Evolutionary conservation across 2,797 vertebrate genomes (phyloP).

Genomic region (Platyrinchus mystaceus): DNA sequence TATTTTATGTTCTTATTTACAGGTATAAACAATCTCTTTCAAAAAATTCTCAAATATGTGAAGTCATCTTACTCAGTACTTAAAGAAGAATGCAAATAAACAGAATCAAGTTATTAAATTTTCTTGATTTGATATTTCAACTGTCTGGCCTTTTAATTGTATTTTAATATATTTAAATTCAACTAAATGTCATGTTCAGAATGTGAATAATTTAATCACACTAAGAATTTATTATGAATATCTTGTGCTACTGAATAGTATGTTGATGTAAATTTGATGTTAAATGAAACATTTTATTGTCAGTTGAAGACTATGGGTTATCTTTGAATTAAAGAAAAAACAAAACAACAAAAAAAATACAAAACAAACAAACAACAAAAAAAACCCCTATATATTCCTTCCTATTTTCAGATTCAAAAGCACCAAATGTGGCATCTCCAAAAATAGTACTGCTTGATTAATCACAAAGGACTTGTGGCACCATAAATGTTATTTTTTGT

Average conservation of each 20-base stretch:
- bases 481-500: constrained; percentile 66
- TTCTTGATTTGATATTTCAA: constrained; percentile 30
- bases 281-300: constrained; percentile 33
- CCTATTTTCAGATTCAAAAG: neutral
- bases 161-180: constrained; percentile 58
- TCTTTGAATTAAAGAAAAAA: neutral
- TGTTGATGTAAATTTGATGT: constrained; percentile 26
- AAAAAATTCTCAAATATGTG: neutral
- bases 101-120: constrained; percentile 19
- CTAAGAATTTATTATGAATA: constrained; percentile 36
- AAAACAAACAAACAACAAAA: neutral
- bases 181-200: constrained; percentile 20
- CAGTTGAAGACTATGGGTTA: constrained; percentile 19
- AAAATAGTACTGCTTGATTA: constrained; percentile 34
- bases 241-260: constrained; percentile 9
- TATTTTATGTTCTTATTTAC: neutral
- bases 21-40: neutral
- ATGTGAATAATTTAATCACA: constrained; percentile 43
- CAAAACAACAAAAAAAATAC: neutral
- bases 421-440: neutral
- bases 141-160: constrained; percentile 36
- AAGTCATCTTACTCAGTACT: constrained; percentile 21
- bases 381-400: neutral
- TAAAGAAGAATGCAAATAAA: constrained; percentile 38
- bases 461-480: constrained; percentile 58